A percentile compares a stretch with the other conserved stretches of the same genome.
Conservation (phyloP, 1,140 invertebrate species). For the Zaprionus nigranus region DNA sequence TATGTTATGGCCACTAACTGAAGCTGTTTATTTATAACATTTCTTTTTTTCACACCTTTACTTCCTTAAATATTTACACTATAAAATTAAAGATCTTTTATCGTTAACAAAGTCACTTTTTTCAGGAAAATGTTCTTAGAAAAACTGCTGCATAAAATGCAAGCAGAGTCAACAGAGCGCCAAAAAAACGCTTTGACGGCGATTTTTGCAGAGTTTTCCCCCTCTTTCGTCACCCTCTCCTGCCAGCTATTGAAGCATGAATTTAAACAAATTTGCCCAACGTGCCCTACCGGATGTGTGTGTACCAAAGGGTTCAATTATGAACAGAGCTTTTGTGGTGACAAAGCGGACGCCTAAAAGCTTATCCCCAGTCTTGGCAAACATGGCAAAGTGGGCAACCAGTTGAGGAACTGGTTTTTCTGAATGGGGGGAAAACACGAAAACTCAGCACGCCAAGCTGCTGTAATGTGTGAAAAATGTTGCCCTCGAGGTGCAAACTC, state of each 20-base stretch:
- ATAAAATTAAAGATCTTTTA: conserved; percentile 24
- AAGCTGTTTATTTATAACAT: neutral
- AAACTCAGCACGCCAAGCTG: conserved; percentile 7
- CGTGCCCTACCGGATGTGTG: conserved; percentile 19
- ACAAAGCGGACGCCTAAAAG: conserved; percentile 49
- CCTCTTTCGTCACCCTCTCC: neutral
- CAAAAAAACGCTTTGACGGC: conserved; percentile 37
- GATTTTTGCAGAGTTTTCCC: neutral
- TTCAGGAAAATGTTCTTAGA: conserved; percentile 2
- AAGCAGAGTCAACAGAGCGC: conserved; percentile 22
- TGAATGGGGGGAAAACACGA: conserved; percentile 4
- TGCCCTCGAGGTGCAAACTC: conserved; percentile 37
- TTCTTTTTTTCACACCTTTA: neutral
- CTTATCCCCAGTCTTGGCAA: conserved; percentile 45
- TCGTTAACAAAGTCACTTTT: conserved; percentile 15
- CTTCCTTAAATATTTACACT: neutral
- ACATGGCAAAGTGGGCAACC: conserved; percentile 13
- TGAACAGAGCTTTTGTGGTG: conserved; percentile 52
- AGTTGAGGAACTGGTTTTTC: neutral
- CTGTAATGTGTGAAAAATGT: conserved; percentile 41
- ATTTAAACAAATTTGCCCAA: conserved; percentile 73
- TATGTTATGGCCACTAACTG: neutral
- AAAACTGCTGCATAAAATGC: conserved; percentile 24
- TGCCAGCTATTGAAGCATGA: conserved; percentile 41
- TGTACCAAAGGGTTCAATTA: conserved; percentile 75